Evolutionary conservation across 2,797 vertebrate species (phyloP).

Genomic region (Chaetophractus vellerosus): DNA sequence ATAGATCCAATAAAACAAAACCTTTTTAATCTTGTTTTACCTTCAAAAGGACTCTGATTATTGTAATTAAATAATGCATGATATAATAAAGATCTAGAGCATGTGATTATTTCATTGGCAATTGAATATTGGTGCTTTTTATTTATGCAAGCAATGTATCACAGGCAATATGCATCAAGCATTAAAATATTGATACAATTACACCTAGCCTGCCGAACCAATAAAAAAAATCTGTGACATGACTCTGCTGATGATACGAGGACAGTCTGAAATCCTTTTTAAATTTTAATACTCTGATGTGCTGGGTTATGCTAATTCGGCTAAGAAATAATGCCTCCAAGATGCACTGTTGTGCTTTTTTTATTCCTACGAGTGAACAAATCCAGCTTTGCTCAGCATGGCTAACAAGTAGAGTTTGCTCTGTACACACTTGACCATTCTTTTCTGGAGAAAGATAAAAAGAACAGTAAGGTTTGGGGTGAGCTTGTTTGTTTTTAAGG

Average conservation of each 20-base stretch:
- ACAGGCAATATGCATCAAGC: conserved; percentile 90
- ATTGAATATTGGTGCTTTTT: conserved; percentile 92
- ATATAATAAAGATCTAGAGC: conserved; percentile 92
- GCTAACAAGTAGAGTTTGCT: conserved; percentile 78
- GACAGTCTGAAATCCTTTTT: conserved; percentile 90
- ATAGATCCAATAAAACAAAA: conserved; percentile 94
- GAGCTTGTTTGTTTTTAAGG: conserved; percentile 69
- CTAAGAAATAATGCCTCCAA: conserved; percentile 87
- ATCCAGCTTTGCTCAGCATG: conserved; percentile 79
- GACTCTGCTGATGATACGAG: conserved; percentile 87
- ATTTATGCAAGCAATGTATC: conserved; percentile 93
- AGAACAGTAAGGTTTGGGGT: conserved; percentile 47
- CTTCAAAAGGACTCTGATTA: conserved; percentile 92
- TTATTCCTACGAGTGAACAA: conserved; percentile 81
- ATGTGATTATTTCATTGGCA: conserved; percentile 92
- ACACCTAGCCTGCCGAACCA: conserved; percentile 90
- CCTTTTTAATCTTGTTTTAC: conserved; percentile 93
- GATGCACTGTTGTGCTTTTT: conserved; percentile 83
- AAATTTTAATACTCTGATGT: conserved; percentile 92
- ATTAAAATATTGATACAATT: conserved; percentile 95
- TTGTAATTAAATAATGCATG: conserved; percentile 94
- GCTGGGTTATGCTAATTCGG: conserved; percentile 91
- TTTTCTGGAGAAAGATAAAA: conserved; percentile 59
- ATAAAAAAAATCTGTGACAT: conserved; percentile 90
- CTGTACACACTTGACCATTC: conserved; percentile 71